Evolutionary conservation across 2,113 vertebrate genomes (phyloP), one percentile per base, ranked within the genome.

Genomic region (Gadus chalcogrammus): DNA sequence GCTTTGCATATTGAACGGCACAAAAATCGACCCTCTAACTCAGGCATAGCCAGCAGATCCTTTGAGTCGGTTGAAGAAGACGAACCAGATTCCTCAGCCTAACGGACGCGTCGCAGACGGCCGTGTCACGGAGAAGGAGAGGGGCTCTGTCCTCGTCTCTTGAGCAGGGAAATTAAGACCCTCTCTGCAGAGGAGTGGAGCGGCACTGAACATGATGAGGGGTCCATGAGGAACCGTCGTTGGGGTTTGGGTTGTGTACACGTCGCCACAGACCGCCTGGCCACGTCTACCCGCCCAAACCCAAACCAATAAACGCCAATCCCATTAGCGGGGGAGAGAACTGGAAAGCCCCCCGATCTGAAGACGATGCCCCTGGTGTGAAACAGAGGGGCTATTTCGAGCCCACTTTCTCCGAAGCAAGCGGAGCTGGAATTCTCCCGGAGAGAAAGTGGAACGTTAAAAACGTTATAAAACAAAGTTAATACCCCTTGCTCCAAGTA

Each of bases 321-420:
- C 71, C 78, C 64, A 60, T 76, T 75, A 75, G 75, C 62, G 56
- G 58, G 58, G 64, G 68, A 72, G 67, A 76, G 77, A 65, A 80
- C 69, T 70, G 78, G 55, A 72, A 61, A 73, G 72, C 64, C 42
- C 42, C 12, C 69, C 60, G 75, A 27, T 70, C 64, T 73, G 75
- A 76, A 61, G n/a, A 20, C 62, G 22, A 7, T 2, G 71, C 82
- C 66, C 16, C 64, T n/a, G 68, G 75, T 60, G 0, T 12, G 17
- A 66, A 73, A 61, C 53, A 28, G 58, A 24, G 70, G 15, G 48
- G 64, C 64, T 77, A 65, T 65, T 73, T 67, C 67, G 59, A 81
- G 79, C 81, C 56, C 60, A 73, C 58, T 67, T 65, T 27, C 70
- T 38, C 27, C 22, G 65, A 56, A 67, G 53, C 64, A 27, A 68